Base-by-base conservation (phyloP, 1,140 invertebrate genomes). In the Drosophila ogumai region DNA sequence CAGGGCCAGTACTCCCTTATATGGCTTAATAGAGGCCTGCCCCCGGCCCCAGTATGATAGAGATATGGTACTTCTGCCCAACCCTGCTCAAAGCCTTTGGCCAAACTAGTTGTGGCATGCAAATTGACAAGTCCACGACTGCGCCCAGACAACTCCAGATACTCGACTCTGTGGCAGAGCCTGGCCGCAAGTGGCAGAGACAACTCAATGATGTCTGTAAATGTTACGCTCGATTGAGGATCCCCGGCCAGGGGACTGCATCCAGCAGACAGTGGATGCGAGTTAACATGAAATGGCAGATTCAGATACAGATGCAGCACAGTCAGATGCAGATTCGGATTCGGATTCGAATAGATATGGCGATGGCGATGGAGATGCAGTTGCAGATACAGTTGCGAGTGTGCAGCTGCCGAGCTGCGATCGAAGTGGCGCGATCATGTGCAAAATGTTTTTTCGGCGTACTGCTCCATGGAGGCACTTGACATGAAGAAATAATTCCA, bases 401-500 rank as follows among this genome's bases (percentile, higher is more conserved):
- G 49, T 61, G 79, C 60, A 81, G 55, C 60, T 82, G 60, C 59
- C 75, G 22, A 47, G 46, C 13, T 61, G 50, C 56, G 36, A 66
- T 60, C 69, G 69, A 74, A 84, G 63, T 75, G 74, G 58, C 56
- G 57, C 59, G 77, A 67, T 81, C 81, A 81, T 85, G 84, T 80
- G 81, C 80, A 71, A 79, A 88, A 79, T 71, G 67, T 32, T 17
- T 40, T 38, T 67, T 67, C 38, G 75, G 63, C 25, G 12, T 1
- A 19, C n/a, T 25, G 59, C 50, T 57, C 22, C 52, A 22, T 88
- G 80, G 84, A 80, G 55, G 84, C 84, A 88, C 84, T 87, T 87
- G 84, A 87, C 82, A 76, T 68, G 84, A 87, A 87, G 84, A 87
- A 87, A 88, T 87, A 88, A 87, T 88, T 87, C 84, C 84, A 84